phyloP scores from a whole-genome alignment of 2,888 invertebrate species.

The Drosophila sordidapex region DNA sequence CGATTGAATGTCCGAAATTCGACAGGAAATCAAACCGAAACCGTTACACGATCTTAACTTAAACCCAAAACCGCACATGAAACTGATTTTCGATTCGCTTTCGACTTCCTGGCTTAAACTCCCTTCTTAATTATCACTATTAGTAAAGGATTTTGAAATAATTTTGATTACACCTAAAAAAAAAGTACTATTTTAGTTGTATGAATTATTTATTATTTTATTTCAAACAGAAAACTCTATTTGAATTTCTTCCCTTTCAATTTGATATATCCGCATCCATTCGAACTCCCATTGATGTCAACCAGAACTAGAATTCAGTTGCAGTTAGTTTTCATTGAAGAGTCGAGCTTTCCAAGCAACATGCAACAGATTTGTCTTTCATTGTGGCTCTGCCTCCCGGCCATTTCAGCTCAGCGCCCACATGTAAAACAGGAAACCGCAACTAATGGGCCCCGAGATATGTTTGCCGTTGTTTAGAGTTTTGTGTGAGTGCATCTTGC shows the following conservation, averaged over 20 bases:
- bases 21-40: background rate
- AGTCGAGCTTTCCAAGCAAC: constrained; percentile 22
- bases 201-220: background rate
- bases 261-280: background rate
- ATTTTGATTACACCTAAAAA: background rate
- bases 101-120: background rate
- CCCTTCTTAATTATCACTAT: background rate
- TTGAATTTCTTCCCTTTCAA: background rate
- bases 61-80: too few species aligned
- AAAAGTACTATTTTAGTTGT: background rate
- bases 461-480: constrained; percentile 8
- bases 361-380: constrained; percentile 25
- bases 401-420: constrained; percentile 32
- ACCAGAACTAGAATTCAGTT: background rate
- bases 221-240: background rate
- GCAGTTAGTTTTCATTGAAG: constrained; percentile 6
- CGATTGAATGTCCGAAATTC: background rate
- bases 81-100: too few species aligned
- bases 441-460: constrained; percentile 41
- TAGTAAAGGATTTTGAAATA: background rate
- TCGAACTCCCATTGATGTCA: background rate
- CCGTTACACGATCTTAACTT: too few species aligned
- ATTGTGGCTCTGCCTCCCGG: constrained; percentile 24
- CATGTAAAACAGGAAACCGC: constrained; percentile 51
- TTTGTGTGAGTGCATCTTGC: constrained; percentile 21